Evolutionary conservation across 2,113 vertebrate species (phyloP).

Genomic region (Sylvia atricapilla): DNA sequence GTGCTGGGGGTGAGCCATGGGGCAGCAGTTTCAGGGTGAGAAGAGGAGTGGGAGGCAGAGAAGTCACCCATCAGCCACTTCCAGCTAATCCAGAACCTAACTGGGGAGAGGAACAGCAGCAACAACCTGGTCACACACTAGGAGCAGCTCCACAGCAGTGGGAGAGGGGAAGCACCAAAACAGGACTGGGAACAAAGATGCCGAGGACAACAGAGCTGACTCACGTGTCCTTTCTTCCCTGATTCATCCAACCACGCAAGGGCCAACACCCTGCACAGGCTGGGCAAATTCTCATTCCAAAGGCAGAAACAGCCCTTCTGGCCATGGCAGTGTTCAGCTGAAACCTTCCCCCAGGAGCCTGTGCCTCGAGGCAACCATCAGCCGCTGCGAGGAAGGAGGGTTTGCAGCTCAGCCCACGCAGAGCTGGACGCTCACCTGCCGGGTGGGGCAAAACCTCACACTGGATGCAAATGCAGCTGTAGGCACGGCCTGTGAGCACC

Average conservation of each 20-base stretch:
- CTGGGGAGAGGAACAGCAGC: neutral
- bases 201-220: fast-evolving
- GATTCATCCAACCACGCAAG: fast-evolving
- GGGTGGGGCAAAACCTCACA: fast-evolving
- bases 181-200: fast-evolving
- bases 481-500: neutral
- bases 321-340: neutral
- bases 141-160: neutral
- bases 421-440: fast-evolving
- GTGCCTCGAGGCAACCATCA: neutral
- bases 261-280: fast-evolving
- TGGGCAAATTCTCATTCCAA: neutral
- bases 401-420: fast-evolving
- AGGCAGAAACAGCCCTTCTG: neutral
- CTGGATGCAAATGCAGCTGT: fast-evolving
- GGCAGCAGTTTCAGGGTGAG: neutral
- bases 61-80: neutral
- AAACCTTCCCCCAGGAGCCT: neutral
- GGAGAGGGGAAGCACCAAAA: neutral
- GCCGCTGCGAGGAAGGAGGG: fast-evolving
- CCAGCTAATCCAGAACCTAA: neutral
- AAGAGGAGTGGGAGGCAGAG: neutral
- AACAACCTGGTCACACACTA: fast-evolving
- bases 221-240: fast-evolving
- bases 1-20: neutral